A percentile compares a stretch with the other conserved stretches of the same genome.
Evolutionary conservation across 2,888 invertebrate species (phyloP).

Genomic region (Neoaliturus tenellus): DNA sequence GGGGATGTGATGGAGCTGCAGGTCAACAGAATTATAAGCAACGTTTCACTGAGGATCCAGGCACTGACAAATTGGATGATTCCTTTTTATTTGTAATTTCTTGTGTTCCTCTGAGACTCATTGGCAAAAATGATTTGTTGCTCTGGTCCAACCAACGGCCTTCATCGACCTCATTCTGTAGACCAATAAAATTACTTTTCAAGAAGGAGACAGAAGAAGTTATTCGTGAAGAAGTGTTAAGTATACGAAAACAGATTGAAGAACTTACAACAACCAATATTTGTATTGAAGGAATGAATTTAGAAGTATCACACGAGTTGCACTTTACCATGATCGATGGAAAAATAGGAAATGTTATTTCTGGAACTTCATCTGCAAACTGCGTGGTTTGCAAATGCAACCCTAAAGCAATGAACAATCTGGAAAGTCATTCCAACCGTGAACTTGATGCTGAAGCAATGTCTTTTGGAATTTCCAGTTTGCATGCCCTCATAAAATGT

Average conservation of each 20-base stretch:
- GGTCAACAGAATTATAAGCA: slow-evolving; percentile 16
- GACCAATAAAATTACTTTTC: neutral
- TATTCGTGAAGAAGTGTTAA: neutral
- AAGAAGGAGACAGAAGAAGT: slow-evolving; percentile 5
- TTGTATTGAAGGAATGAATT: neutral
- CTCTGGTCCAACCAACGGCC: neutral
- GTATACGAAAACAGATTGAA: neutral
- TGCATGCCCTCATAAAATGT: neutral
- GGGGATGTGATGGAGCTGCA: slow-evolving; percentile 7
- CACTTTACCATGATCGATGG: neutral
- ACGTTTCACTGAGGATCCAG: neutral
- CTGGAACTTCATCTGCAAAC: neutral
- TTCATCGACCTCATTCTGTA: slow-evolving; percentile 11
- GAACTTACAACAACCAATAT: neutral
- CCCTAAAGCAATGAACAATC: neutral
- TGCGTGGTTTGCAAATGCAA: neutral
- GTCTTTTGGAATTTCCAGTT: slow-evolving; percentile 9
- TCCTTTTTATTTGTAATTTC: slow-evolving; percentile 7
- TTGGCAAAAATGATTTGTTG: neutral
- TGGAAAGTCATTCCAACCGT: neutral
- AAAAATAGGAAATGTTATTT: neutral
- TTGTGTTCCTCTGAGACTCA: neutral
- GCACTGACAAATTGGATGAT: neutral
- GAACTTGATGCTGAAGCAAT: neutral
- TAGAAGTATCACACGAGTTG: neutral